A percentile compares a stretch with the other conserved stretches of the same genome.
phyloP scores from a whole-genome alignment of 2,113 vertebrate genomes.

The Zingel zingel region DNA sequence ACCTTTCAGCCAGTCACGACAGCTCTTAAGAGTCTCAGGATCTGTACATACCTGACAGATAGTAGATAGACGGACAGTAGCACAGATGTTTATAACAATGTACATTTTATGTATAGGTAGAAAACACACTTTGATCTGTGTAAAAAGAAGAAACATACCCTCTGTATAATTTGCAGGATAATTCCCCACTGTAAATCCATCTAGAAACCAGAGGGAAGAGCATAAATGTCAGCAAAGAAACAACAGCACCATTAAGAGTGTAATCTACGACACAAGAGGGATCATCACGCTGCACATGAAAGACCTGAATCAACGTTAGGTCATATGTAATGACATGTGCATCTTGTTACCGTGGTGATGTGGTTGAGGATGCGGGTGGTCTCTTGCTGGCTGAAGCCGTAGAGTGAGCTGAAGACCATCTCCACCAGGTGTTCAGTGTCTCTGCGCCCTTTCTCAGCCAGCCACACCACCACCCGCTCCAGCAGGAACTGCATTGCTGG shows the following conservation, averaged over 20 bases:
- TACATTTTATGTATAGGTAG: background rate
- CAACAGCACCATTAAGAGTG: background rate
- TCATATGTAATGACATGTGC: background rate
- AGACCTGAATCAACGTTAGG: background rate
- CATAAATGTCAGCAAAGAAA: background rate
- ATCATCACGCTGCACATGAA: background rate
- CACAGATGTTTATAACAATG: background rate
- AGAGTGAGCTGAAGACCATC: conserved; percentile 93
- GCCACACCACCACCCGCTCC: conserved; percentile 88
- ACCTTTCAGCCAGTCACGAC: conserved; percentile 92
- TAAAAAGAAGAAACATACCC: conserved; percentile 82
- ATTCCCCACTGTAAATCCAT: conserved; percentile 90
- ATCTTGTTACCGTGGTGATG: conserved; percentile 85
- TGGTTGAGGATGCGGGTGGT: conserved; percentile 90
- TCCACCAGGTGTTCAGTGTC: conserved; percentile 90
- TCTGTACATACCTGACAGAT: conserved; percentile 88
- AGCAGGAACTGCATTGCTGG: conserved; percentile 90
- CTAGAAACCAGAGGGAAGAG: conserved; percentile 76
- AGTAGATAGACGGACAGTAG: background rate
- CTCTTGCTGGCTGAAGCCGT: conserved; percentile 88
- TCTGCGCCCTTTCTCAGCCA: conserved; percentile 85
- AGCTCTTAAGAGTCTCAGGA: conserved; percentile 82
- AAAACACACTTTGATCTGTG: background rate
- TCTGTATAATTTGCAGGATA: conserved; percentile 92
- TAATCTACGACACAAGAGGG: background rate